Evolutionary conservation across 2,888 invertebrate species (phyloP).

Genomic region (Patella caerulea): DNA sequence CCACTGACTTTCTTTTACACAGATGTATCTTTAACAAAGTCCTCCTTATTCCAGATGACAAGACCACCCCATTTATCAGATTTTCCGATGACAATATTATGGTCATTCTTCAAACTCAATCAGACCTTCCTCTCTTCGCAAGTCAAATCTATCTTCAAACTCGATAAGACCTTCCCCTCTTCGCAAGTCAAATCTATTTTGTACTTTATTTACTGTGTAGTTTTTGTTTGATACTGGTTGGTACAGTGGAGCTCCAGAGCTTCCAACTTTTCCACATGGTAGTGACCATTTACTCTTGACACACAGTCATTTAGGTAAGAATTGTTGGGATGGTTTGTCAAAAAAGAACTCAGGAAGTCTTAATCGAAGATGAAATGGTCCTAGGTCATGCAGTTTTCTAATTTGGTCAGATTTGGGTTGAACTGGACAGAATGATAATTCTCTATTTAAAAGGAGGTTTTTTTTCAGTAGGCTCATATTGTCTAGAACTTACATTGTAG

Average conservation of each 20-base stretch:
- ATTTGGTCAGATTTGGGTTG: too few relatives aligned
- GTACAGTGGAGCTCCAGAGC: background rate
- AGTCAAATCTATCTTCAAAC: background rate
- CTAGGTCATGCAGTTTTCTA: too few relatives aligned
- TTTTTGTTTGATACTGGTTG: background rate
- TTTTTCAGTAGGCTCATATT: background rate
- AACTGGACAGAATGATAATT: too few relatives aligned
- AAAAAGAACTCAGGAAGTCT: background rate
- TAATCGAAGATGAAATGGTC: too few relatives aligned
- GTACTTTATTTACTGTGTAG: background rate
- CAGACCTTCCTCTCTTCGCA: background rate
- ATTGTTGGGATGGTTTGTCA: background rate
- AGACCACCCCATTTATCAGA: conserved; percentile 15
- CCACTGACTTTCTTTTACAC: background rate
- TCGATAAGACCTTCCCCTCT: background rate
- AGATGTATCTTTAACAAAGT: background rate
- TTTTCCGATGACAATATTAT: conserved; percentile 16
- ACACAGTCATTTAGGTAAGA: background rate
- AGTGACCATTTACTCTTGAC: background rate
- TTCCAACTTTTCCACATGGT: background rate
- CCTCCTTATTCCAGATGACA: conserved; percentile 6
- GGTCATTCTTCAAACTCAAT: background rate
- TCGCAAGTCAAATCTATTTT: background rate
- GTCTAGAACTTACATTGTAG: conserved; percentile 1
- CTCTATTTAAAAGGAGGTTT: too few relatives aligned